Evolutionary conservation across 2,113 vertebrate species (phyloP), one percentile per base, ranked within the genome.

Genomic region (Halichoeres trimaculatus): DNA sequence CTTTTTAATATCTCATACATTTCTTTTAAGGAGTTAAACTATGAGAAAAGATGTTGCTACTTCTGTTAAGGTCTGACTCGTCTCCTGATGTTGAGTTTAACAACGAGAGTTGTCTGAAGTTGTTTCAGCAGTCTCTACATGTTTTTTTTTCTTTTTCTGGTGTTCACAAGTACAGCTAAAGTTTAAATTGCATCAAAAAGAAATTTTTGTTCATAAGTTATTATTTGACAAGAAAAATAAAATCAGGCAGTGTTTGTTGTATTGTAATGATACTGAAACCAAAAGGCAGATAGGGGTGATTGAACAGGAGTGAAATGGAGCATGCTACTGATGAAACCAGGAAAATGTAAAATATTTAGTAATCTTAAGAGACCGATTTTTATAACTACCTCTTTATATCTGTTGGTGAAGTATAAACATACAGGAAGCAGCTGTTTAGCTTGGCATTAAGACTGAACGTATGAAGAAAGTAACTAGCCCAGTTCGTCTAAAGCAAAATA

Each of bases 221-320:
- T 51, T 20, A 64, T 72, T 19, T 72, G 67, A 26, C 48, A 56
- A 40, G 22, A 62, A 38, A 52, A 8, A 40, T 80, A 38, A 19
- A 17, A 34, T 68, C 38, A 57, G 6, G 14, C 9, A 47, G 30
- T 22, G 41, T 24, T 50, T 9, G 26, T 43, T 77, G 12, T 40
- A 58, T 55, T 40, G 20, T 34, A 62, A 12, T 26, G 12, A 24
- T 56, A 62, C 35, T 52, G 35, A 50, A 45, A 23, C 3, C 19
- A 35, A 72, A 35, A 19, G 61, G 53, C 34, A 20, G 23, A 34
- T 26, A 17, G n/a, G 10, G 54, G 14, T 1, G 8, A 23, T 16
- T n/a, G 2, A 16, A 54, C 5, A 22, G 22, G 19, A 1, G 16
- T 48, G 19, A 48, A n/a, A n/a, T 48, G 17, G n/a, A n/a, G n/a